A percentile compares a stretch with the other conserved stretches of the same genome.
phyloP scores from a whole-genome alignment of 2,113 vertebrate species.

The Trematomus loennbergii region DNA sequence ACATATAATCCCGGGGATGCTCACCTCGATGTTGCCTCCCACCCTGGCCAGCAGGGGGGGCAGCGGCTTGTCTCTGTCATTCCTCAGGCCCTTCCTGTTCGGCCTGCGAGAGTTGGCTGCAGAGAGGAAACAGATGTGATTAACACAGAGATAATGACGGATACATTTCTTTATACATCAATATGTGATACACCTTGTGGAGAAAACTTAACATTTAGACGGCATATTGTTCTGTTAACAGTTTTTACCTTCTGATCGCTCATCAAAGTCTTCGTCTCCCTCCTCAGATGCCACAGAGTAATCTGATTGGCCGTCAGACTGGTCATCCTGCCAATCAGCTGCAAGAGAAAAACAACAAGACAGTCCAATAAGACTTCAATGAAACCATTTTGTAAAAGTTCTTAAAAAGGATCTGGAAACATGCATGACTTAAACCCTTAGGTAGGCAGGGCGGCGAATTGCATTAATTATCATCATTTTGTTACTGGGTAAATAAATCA shows the following conservation, averaged over 20 bases:
- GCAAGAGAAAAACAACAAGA: background rate
- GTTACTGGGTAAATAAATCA: background rate
- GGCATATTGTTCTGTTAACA: no score
- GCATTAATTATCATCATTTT: background rate
- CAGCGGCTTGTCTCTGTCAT: conserved; percentile 97
- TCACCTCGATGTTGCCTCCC: conserved; percentile 97
- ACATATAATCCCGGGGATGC: background rate
- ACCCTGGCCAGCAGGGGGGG: conserved; percentile 98
- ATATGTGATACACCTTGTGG: no score
- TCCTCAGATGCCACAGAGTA: conserved; percentile 98
- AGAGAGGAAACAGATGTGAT: conserved; percentile 23
- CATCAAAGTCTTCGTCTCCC: conserved; percentile 97
- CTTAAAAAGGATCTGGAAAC: background rate
- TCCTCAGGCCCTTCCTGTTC: conserved; percentile 94
- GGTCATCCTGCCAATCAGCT: conserved; percentile 98
- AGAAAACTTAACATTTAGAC: no score
- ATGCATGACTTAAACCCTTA: background rate
- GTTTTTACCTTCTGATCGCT: conserved; percentile 91
- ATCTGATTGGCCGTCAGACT: conserved; percentile 97
- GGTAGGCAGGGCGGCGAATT: no score
- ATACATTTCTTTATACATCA: no score
- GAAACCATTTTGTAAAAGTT: background rate
- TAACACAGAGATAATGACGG: background rate
- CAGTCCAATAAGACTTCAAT: background rate
- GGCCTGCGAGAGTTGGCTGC: conserved; percentile 93